Evolutionary conservation across 1,140 invertebrate genomes (phyloP).

Genomic region (Pogonomyrmex californicus): DNA sequence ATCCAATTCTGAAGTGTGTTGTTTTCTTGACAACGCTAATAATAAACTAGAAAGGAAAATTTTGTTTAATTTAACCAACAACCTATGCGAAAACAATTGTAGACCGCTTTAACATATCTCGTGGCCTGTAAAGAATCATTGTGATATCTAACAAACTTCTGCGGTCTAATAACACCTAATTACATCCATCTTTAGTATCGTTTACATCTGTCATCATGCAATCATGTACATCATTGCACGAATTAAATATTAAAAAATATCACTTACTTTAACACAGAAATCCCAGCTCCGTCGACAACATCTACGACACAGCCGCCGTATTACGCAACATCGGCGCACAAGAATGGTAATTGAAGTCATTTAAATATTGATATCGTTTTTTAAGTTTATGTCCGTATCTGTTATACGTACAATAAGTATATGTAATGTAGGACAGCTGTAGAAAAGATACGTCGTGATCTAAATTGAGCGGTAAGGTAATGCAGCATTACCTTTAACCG

Average conservation of each 20-base stretch:
- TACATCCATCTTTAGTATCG: constrained; percentile 7
- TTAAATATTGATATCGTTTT: constrained; percentile 18
- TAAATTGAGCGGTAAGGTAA: constrained; percentile 35
- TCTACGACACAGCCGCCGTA: constrained; percentile 88
- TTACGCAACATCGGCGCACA: constrained; percentile 81
- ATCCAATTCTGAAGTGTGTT: neutral
- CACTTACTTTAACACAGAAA: constrained; percentile 87
- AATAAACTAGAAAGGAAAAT: constrained; percentile 19
- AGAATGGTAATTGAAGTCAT: constrained; percentile 79
- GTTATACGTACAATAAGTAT: constrained; percentile 9
- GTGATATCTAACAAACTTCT: constrained; percentile 17
- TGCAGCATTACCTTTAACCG: neutral
- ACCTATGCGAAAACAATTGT: constrained; percentile 33
- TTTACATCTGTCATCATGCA: neutral
- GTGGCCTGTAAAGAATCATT: neutral
- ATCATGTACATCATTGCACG: neutral
- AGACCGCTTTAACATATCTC: neutral
- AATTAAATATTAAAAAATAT: neutral
- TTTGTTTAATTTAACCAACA: constrained; percentile 43
- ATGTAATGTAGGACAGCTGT: constrained; percentile 1
- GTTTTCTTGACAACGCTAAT: constrained; percentile 33
- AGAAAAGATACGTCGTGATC: constrained; percentile 21
- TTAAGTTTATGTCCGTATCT: constrained; percentile 18
- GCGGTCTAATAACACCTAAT: neutral
- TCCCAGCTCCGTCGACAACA: constrained; percentile 90